Base-by-base conservation (phyloP, 2,113 vertebrate species). In the Benitochromis conjunctus region DNA sequence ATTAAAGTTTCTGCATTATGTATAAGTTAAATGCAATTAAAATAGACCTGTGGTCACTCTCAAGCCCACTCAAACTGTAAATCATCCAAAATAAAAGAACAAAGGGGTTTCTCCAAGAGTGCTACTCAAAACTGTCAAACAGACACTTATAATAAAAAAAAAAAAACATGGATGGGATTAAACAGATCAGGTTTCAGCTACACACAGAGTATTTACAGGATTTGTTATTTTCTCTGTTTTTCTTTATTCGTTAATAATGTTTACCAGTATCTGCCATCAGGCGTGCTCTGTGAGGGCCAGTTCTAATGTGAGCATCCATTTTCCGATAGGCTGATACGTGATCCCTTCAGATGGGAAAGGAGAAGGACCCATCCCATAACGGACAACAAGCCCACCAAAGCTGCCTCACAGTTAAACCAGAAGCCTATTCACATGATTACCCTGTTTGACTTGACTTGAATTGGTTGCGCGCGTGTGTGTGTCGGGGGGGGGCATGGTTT, bases 241-340 rank as follows among this genome's bases (percentile, higher is more conserved):
- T 78, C 31, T n/a, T 38, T 46, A 60, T 74, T 51, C 1, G 6
- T 77, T 36, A 24, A 55, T 13, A 62, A 46, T 85, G 43, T 57
- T 19, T 53, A 13, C 78, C 51, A 9, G 8, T 4, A 13, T 9
- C 77, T 81, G 82, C 55, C 31, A 66, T n/a, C 81, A 80, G 31
- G 77, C 31, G 26, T 12, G 69, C 79, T 66, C 82, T 89, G 60
- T 79, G 69, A 55, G 71, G 11, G 43, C 43, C 13, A 41, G 66
- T 78, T 83, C 62, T 85, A 86, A 81, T 80, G 79, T 8, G 21
- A 93, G 90, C 88, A 90, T 92, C 89, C 86, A 93, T 94, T 93
- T 92, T 92, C 91, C 90, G 80, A 83, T 85, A 58, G 86, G 56
- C 85, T 86, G 93, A 94, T 76, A 94, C 83, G 83, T 85, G 95